Percentiles rank a stretch among this genome's conserved stretches.
Conservation (phyloP, 2,797 vertebrate species). For the Ctenopoma multispine region DNA sequence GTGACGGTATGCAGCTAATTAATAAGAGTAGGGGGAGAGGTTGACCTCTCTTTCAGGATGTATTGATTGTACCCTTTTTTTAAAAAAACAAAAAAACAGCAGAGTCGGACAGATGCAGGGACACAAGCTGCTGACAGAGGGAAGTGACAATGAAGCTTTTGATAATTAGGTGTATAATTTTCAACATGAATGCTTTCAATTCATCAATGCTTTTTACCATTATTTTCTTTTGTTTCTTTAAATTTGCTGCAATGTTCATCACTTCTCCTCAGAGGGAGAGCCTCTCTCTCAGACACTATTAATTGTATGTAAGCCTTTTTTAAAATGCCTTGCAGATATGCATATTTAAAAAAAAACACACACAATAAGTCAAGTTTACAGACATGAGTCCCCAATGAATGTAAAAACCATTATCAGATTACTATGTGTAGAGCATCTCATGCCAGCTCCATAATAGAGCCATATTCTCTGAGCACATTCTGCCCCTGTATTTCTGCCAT, state of each 20-base stretch:
- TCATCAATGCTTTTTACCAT: not conserved
- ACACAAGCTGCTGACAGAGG: not conserved
- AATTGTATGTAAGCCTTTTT: constrained; percentile 8
- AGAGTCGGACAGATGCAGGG: constrained; percentile 3
- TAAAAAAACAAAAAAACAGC: constrained; percentile 39
- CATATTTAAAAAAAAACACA: not conserved
- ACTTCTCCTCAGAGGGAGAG: not conserved
- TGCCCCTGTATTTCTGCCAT: constrained; percentile 8
- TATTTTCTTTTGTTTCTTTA: not conserved
- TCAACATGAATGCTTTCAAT: not conserved
- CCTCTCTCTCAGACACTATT: not conserved
- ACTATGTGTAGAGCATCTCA: constrained; percentile 1
- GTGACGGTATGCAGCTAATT: constrained; percentile 42
- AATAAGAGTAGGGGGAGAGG: not conserved
- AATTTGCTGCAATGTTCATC: not conserved
- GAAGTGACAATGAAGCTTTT: constrained; percentile 4
- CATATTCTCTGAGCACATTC: not conserved
- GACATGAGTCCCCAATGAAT: constrained; percentile 5
- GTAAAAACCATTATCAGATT: constrained; percentile 26
- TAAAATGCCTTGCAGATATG: not conserved
- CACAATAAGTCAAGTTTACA: constrained; percentile 4
- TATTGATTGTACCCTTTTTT: constrained; percentile 61
- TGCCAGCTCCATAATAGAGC: constrained; percentile 7
- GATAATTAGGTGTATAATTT: constrained; percentile 1
- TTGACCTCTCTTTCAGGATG: constrained; percentile 57